Conservation (phyloP, 2,113 vertebrate genomes). For the Tichodroma muraria region DNA sequence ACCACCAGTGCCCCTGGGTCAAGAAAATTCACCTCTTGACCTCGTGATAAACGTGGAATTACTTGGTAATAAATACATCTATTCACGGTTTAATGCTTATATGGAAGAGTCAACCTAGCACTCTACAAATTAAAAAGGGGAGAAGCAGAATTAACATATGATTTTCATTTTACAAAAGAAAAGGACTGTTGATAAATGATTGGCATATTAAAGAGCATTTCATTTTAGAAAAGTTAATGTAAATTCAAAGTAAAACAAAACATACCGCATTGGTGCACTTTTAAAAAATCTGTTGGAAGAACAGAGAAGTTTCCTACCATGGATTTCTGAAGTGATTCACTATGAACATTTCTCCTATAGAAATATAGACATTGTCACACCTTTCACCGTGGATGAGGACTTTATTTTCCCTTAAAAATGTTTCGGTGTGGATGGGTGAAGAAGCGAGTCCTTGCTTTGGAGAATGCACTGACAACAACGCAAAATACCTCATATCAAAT, state of each 20-base stretch:
- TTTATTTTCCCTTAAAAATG: not conserved
- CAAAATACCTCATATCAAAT: not conserved
- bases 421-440: not conserved
- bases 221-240: slow-evolving; percentile 13
- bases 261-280: not conserved
- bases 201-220: slow-evolving; percentile 42
- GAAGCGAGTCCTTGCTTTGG: not conserved
- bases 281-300: slow-evolving; percentile 48
- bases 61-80: slow-evolving; percentile 27
- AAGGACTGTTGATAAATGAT: not conserved
- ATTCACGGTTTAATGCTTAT: not conserved
- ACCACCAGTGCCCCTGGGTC: not conserved
- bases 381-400: not conserved
- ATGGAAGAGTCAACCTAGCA: slow-evolving; percentile 4
- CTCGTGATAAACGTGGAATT: not conserved
- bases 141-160: not conserved
- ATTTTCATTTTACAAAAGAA: slow-evolving; percentile 14
- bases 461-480: slow-evolving; percentile 13
- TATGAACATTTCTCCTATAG: slow-evolving; percentile 29
- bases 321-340: slow-evolving; percentile 30
- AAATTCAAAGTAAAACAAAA: slow-evolving; percentile 5
- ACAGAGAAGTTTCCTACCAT: slow-evolving; percentile 43
- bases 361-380: slow-evolving; percentile 37
- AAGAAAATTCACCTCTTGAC: not conserved
- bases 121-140: slow-evolving; percentile 27